Base-by-base conservation (phyloP, 2,113 vertebrate species). In the Nerophis lumbriciformis region DNA sequence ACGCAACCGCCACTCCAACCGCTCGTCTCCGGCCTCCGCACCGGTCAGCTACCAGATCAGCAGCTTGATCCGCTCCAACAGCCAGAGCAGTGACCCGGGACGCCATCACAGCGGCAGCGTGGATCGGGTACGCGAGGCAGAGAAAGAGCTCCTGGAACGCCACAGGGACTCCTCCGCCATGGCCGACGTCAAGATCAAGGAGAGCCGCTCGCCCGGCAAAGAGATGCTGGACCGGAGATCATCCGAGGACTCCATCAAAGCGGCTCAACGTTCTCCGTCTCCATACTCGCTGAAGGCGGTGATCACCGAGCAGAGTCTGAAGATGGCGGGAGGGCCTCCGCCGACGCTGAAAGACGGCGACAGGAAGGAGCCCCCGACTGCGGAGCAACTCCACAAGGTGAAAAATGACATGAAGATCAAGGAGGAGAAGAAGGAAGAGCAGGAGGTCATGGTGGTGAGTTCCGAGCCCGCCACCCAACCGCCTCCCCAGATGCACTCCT, bases 321-420 rank as follows among this genome's bases (percentile, higher is more conserved):
- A 94, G 78, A 89, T 93, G 73, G 87, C 89, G 4, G 91, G 89
- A 56, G 83, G 84, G 42, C 88, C 85, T 38, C 85, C 92, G 6
- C 87, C 87, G 61, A 71, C 72, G 0, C 81, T 90, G 37, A 96
- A 95, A 81, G 94, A 96, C 57, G 81, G 77, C 37, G 93, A 95
- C 63, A 89, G 93, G 42, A 95, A 94, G 63, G 88, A 90, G 62
- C 70, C 77, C 6, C 66, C 78, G 35, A 19, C 19, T 19, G 19
- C 1, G 19, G 19, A 19, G 19, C 19, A 19, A 19, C 19, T 19
- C 19, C 19, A 19, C 19, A 19, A 19, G 19, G 19, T 19, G 19
- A 95, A 94, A 84, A 92, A 92, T 13, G 92, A 94, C 72, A 92
- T 97, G 82, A 98, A 95, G 88, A 95, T 99, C 81, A 98, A 99